Base-by-base conservation (phyloP, 2,797 vertebrate species). In the Protosalanx chinensis region DNA sequence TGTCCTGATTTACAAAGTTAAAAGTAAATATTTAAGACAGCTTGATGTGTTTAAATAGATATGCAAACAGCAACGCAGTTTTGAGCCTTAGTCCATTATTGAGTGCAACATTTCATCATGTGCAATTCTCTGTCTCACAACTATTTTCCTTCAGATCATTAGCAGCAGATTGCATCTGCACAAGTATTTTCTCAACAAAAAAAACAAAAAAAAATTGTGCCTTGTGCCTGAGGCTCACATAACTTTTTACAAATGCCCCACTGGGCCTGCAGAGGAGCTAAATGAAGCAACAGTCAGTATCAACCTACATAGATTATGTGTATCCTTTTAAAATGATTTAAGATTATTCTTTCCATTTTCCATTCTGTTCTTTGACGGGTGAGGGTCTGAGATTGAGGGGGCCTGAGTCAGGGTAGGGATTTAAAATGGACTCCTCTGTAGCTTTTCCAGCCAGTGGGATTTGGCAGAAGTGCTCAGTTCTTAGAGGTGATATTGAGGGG, bases 401-500 rank as follows among this genome's bases (percentile, higher is more conserved):
- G 76, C 71, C 78, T 84, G 85, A 86, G 81, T 85, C 81, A 74
- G 67, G 64, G 71, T 77, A 16, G 79, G 77, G 81, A 85, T 86
- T 89, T 88, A 89, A 88, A 88, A 88, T 85, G 84, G 89, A 90
- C 90, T 91, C 83, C 82, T 91, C 85, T 89, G 86, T 91, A 91
- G 90, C 90, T 84, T 77, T 89, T 82, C 87, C 82, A 89, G 87
- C 87, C 84, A 84, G 76, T 88, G 86, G 89, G 89, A 89, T 90
- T 91, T 91, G 85, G 84, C 78, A 74, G 77, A 86, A 88, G 85
- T 79, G 81, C 80, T 86, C 76, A 76, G 84, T 88, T 86, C 86
- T 90, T 86, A 81, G 87, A 90, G 90, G 91, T 92, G 88, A 92
- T 85, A 85, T 88, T 84, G 89, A 91, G 89, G 88, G 87, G 84